Percentiles rank a stretch among this genome's conserved stretches.
Conservation (phyloP, 1,140 invertebrate species). For the Eufriesea mexicana region DNA sequence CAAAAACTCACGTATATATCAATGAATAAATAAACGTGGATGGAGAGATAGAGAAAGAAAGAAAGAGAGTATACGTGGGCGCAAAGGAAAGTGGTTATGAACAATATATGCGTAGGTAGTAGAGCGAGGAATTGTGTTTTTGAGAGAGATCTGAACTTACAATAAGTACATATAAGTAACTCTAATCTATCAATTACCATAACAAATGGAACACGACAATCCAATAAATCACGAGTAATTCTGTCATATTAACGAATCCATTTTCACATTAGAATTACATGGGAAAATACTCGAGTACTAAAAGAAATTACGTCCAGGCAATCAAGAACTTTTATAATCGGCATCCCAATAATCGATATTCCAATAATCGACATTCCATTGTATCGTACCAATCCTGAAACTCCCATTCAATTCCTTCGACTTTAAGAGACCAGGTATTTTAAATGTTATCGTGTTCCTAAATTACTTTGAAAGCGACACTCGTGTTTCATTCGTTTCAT, state of each 20-base stretch:
- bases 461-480: slow-evolving; percentile 42
- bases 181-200: too few species aligned
- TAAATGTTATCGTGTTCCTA: slow-evolving; percentile 82
- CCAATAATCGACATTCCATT: slow-evolving; percentile 1
- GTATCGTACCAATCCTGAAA: background rate
- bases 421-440: background rate
- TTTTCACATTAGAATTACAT: background rate
- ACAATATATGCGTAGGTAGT: too few species aligned
- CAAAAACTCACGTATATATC: background rate
- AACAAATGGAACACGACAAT: too few species aligned
- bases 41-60: too few species aligned
- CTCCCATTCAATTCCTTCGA: background rate
- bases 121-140: too few species aligned
- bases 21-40: background rate
- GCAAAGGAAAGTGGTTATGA: too few species aligned
- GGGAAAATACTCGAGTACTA: background rate
- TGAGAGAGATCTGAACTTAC: too few species aligned
- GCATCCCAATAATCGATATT: slow-evolving; percentile 15
- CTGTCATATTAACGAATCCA: too few species aligned
- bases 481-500: background rate
- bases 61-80: too few species aligned
- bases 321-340: slow-evolving; percentile 1
- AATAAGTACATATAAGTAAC: too few species aligned
- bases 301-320: background rate
- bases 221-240: background rate